Conservation (phyloP, 2,113 vertebrate species). For the Dipodomys stephensi region DNA sequence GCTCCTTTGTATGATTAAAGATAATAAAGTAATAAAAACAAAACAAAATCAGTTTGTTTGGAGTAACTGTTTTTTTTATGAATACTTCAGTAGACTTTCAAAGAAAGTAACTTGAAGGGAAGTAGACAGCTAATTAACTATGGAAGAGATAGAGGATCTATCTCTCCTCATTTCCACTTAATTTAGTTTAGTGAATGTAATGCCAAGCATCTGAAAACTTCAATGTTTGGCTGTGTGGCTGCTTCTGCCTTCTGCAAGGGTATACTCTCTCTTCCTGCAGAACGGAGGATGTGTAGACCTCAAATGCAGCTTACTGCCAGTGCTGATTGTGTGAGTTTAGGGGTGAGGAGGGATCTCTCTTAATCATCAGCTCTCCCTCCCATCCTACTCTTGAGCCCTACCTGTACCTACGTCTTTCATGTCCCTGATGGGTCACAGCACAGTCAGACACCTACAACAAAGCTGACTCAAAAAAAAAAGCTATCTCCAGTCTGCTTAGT, state of each 20-base stretch:
- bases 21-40: too few relatives aligned
- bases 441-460: background rate
- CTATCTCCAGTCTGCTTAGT: background rate
- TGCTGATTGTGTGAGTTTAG: rapidly evolving
- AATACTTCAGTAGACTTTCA: background rate
- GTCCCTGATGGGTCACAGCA: background rate
- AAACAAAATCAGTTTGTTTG: background rate
- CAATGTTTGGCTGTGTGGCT: background rate
- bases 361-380: background rate
- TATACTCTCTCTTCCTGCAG: too few relatives aligned
- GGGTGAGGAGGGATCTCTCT: background rate
- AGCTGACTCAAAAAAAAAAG: too few relatives aligned
- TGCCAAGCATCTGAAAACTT: too few relatives aligned
- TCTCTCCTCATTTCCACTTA: background rate
- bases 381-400: too few relatives aligned
- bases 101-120: background rate
- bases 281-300: background rate
- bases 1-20: too few relatives aligned
- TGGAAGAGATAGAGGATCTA: background rate
- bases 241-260: too few relatives aligned
- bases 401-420: background rate
- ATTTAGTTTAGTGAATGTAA: background rate
- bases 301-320: background rate
- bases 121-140: background rate
- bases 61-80: background rate